A percentile compares a stretch with the other conserved stretches of the same genome.
Conservation (phyloP, 2,888 invertebrate species). For the Chelonus formosanus region DNA sequence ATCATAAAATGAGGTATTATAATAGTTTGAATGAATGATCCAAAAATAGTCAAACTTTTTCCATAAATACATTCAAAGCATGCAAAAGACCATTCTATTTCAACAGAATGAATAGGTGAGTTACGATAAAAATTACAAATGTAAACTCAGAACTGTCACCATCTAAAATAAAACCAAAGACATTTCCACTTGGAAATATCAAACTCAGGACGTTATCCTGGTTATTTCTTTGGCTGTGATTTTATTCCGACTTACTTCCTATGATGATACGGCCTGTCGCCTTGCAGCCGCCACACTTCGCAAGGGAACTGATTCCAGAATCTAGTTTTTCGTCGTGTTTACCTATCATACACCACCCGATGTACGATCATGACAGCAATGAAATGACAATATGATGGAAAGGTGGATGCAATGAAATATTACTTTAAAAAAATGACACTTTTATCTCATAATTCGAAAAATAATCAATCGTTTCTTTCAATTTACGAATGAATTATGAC, state of each 20-base stretch:
- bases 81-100: too few relatives aligned
- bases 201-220: slow-evolving; percentile 45
- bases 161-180: slow-evolving; percentile 47
- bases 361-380: slow-evolving; percentile 63
- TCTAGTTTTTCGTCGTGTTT: slow-evolving; percentile 63
- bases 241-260: slow-evolving; percentile 62
- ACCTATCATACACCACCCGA: slow-evolving; percentile 63
- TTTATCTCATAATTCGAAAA: background rate
- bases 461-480: background rate
- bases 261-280: slow-evolving; percentile 63
- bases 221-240: slow-evolving; percentile 55
- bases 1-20: too few relatives aligned
- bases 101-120: slow-evolving; percentile 22
- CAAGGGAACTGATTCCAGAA: slow-evolving; percentile 63
- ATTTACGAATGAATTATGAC: background rate
- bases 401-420: slow-evolving; percentile 44
- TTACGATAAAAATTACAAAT: slow-evolving; percentile 17
- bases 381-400: slow-evolving; percentile 56
- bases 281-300: slow-evolving; percentile 63
- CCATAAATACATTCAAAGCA: too few relatives aligned
- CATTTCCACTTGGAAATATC: slow-evolving; percentile 35
- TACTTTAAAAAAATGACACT: slow-evolving; percentile 22
- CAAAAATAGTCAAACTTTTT: too few relatives aligned
- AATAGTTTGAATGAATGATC: too few relatives aligned
- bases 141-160: slow-evolving; percentile 51